phyloP scores from a whole-genome alignment of 2,113 vertebrate species.

The Myiopsitta monachus region DNA sequence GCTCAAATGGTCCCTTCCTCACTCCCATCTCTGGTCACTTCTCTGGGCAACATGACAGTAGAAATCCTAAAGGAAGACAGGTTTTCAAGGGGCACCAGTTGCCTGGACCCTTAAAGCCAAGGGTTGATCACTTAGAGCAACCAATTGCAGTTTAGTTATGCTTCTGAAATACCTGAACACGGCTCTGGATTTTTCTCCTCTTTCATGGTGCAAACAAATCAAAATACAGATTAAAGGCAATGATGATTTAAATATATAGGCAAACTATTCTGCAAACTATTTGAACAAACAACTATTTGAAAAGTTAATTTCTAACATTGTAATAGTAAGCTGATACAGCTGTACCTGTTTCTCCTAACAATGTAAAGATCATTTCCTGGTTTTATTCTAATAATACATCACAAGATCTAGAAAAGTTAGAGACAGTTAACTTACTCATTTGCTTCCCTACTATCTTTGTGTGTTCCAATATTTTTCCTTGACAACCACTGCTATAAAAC shows the following conservation, averaged over 20 bases:
- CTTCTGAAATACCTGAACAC: not conserved
- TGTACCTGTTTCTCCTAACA: not conserved
- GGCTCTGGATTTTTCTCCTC: not conserved
- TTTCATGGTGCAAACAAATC: not conserved
- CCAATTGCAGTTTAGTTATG: not conserved
- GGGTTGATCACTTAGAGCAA: not conserved
- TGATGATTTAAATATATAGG: not conserved
- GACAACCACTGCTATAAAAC: not conserved
- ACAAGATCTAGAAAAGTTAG: not conserved
- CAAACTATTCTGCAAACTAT: not conserved
- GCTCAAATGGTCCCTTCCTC: not conserved
- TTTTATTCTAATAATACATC: not conserved
- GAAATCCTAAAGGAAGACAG: not conserved
- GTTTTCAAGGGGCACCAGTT: not conserved
- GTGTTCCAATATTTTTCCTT: not conserved
- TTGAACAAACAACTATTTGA: not conserved
- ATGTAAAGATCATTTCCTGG: rapidly evolving
- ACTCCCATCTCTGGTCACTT: not conserved
- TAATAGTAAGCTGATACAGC: not conserved
- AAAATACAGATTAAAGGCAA: not conserved
- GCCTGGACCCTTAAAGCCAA: not conserved
- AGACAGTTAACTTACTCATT: not conserved
- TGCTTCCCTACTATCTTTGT: not conserved
- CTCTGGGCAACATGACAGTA: not conserved
- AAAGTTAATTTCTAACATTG: not conserved